phyloP scores from a whole-genome alignment of 2,113 vertebrate genomes.

The Daboia siamensis region DNA sequence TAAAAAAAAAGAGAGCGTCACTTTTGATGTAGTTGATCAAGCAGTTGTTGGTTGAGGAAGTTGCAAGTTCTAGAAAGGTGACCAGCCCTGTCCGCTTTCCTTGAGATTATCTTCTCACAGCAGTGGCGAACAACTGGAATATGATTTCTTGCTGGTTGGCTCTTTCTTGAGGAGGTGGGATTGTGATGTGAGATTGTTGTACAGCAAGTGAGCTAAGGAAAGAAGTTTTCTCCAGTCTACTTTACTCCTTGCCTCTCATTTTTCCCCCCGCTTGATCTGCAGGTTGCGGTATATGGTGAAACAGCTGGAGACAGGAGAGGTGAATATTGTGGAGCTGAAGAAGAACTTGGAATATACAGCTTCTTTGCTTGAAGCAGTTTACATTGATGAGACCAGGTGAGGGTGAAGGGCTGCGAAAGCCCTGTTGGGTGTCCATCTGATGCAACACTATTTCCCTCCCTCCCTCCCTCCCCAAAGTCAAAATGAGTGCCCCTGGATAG shows the following conservation, averaged over 20 bases:
- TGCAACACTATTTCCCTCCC: neutral
- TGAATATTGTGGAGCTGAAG: conserved; percentile 86
- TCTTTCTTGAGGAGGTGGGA: neutral
- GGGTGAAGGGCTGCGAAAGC: neutral
- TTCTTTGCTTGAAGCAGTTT: conserved; percentile 86
- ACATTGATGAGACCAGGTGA: conserved; percentile 86
- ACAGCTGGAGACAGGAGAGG: conserved; percentile 85
- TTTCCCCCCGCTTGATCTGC: neutral
- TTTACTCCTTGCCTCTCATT: neutral
- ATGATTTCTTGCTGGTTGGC: neutral
- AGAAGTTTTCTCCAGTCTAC: neutral
- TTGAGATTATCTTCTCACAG: neutral
- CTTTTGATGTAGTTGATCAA: neutral
- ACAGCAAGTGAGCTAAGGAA: neutral
- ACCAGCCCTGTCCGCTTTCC: neutral
- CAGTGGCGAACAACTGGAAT: neutral
- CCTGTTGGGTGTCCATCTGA: neutral
- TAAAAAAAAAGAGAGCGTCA: neutral
- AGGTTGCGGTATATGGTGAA: conserved; percentile 86
- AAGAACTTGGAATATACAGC: conserved; percentile 87
- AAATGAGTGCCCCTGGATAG: neutral
- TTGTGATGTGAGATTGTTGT: neutral
- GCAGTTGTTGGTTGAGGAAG: neutral
- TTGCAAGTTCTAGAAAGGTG: neutral
- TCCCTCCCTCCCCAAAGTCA: neutral